phyloP scores from a whole-genome alignment of 2,797 vertebrate species.

The Oryzias dopingdopingensis region DNA sequence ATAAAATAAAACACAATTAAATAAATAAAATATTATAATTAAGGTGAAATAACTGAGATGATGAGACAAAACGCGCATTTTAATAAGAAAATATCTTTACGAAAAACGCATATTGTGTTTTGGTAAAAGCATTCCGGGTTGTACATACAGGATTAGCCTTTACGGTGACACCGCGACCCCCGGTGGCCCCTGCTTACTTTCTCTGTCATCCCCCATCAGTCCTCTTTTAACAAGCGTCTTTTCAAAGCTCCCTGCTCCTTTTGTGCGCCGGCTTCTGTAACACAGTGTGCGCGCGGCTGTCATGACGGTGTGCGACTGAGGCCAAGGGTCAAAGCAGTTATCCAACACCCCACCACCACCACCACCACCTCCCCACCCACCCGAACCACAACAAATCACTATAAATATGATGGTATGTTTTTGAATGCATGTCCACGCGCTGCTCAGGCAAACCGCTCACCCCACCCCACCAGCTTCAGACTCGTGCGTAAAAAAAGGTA shows the following conservation, averaged over 20 bases:
- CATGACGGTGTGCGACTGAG: constrained; percentile 54
- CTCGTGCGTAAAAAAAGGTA: too few species aligned
- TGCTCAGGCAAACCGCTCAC: background rate
- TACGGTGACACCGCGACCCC: constrained; percentile 55
- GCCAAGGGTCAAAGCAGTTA: constrained; percentile 68
- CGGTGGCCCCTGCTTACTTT: constrained; percentile 63
- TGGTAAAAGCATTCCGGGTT: constrained; percentile 30
- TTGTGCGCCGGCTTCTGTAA: constrained; percentile 65
- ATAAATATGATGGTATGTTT: constrained; percentile 3
- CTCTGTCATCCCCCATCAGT: constrained; percentile 60
- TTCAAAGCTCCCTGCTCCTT: constrained; percentile 53
- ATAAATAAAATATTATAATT: too few species aligned
- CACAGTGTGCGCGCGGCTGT: constrained; percentile 52
- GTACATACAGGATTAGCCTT: constrained; percentile 44
- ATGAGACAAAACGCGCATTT: too few species aligned
- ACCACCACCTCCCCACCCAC: background rate
- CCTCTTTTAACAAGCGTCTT: constrained; percentile 65
- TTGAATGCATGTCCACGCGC: background rate
- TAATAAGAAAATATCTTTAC: too few species aligned
- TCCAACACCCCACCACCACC: constrained; percentile 9
- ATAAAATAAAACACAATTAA: too few species aligned
- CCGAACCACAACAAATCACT: background rate
- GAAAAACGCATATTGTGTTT: too few species aligned
- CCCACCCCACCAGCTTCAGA: background rate
- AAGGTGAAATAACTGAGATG: too few species aligned